Base-by-base conservation (phyloP, 1,140 invertebrate genomes). In the Drosophila repletoides region DNA sequence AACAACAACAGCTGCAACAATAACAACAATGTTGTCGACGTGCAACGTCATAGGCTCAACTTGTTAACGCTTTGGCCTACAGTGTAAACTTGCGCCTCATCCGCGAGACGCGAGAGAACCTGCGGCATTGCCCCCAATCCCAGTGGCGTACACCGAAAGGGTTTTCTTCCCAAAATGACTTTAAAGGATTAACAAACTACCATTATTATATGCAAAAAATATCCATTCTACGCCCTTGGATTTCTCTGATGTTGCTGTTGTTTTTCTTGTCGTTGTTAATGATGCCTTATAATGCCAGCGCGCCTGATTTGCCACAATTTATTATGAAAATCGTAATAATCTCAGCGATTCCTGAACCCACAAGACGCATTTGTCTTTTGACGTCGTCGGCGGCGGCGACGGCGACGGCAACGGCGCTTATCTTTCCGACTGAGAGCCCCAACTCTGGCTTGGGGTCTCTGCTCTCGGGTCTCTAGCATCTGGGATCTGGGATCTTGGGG, bases 221-320 rank as follows among this genome's bases (percentile, higher is more conserved):
- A n/a, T n/a, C n/a, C n/a, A n/a, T n/a, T n/a, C n/a, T n/a, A n/a
- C n/a, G n/a, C n/a, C n/a, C n/a, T n/a, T n/a, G n/a, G n/a, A n/a
- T n/a, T n/a, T n/a, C 29, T 31, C 4, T 31, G 21, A 22, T 34
- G 14, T 24, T 46, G 61, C 40, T 31, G 64, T 60, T 49, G 66
- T 43, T 72, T 68, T 60, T 52, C 77, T 77, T 75, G 81, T 87
- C 74, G 65, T 76, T 79, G 74, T 88, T 88, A 88, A 88, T 88
- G 83, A 88, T 88, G 83, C 74, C 77, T 88, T 79, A 88, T 88
- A 76, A 88, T 88, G 83, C 84, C 83, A 88, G 75, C 71, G 74
- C 77, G 74, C 74, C 83, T 88, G 83, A 88, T 88, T 88, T 88
- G 84, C 83, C 71, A 88, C 84, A 83, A 88, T 88, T 88, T 88